A percentile compares a stretch with the other conserved stretches of the same genome.
Evolutionary conservation across 2,113 vertebrate species (phyloP).

Genomic region (Eurypyga helias): DNA sequence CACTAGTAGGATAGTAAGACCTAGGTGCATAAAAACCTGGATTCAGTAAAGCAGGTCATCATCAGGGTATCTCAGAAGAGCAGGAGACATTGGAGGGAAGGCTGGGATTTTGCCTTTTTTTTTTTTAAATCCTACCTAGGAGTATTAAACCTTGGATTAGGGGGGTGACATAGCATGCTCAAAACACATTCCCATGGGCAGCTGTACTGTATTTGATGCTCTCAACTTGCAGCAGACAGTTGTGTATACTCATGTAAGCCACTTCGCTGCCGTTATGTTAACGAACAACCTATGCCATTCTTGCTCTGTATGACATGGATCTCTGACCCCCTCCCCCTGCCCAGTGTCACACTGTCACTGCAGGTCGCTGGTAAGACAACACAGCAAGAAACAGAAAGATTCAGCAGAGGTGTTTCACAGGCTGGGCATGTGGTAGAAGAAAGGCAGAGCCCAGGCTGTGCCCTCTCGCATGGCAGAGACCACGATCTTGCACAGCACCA

Average conservation of each 20-base stretch:
- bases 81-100: neutral
- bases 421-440: neutral
- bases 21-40: neutral
- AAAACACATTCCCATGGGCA: neutral
- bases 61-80: neutral
- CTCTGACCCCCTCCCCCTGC: neutral
- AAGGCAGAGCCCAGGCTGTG: neutral
- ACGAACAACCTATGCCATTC: neutral
- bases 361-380: neutral
- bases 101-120: neutral
- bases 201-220: neutral
- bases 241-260: neutral
- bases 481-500: neutral
- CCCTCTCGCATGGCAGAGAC: neutral
- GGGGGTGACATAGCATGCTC: neutral
- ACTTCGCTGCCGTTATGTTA: neutral
- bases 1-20: neutral
- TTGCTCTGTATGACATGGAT: rapidly evolving
- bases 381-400: too few species aligned
- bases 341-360: rapidly evolving
- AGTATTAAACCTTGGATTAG: neutral
- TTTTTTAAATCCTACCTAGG: neutral
- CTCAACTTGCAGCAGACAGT: neutral
- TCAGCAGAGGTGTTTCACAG: neutral
- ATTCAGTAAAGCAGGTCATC: neutral